phyloP scores from a whole-genome alignment of 2,797 vertebrate genomes.

The Carduelis carduelis region DNA sequence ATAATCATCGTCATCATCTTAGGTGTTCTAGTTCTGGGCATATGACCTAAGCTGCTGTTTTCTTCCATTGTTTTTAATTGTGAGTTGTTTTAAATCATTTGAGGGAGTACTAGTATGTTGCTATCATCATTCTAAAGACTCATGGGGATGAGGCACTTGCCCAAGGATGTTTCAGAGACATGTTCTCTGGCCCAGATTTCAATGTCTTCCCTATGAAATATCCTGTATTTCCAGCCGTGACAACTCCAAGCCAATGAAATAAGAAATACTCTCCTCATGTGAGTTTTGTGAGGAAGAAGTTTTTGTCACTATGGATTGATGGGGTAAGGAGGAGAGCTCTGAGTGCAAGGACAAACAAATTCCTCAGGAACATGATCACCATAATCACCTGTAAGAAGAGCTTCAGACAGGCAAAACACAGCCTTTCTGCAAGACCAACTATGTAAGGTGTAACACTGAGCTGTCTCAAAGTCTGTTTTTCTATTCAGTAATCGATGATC shows the following conservation, averaged over 20 bases:
- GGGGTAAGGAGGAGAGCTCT: not conserved
- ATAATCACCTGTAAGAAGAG: not conserved
- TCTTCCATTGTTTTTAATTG: slow-evolving; percentile 38
- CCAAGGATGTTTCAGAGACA: not conserved
- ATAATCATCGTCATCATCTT: not conserved
- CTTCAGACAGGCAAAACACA: not conserved
- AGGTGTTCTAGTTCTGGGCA: not conserved
- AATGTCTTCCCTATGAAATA: not conserved
- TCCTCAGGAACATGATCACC: not conserved
- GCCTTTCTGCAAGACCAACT: not conserved
- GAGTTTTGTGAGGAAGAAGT: not conserved
- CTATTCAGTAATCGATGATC: not conserved
- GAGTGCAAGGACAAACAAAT: not conserved
- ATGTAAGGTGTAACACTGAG: not conserved
- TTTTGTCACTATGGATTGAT: not conserved
- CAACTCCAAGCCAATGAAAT: not conserved
- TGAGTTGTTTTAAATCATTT: not conserved
- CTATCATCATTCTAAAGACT: not conserved
- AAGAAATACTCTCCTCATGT: not conserved
- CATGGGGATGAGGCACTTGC: not conserved
- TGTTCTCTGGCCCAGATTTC: not conserved
- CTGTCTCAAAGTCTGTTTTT: not conserved
- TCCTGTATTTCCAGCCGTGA: not conserved
- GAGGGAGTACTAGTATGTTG: not conserved
- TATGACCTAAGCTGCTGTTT: slow-evolving; percentile 2